These are phyloP conservation scores for Ecdyonurus torrentis DNA, from an alignment of 2,888 invertebrate species.

Conservation along the genomic window DNA sequence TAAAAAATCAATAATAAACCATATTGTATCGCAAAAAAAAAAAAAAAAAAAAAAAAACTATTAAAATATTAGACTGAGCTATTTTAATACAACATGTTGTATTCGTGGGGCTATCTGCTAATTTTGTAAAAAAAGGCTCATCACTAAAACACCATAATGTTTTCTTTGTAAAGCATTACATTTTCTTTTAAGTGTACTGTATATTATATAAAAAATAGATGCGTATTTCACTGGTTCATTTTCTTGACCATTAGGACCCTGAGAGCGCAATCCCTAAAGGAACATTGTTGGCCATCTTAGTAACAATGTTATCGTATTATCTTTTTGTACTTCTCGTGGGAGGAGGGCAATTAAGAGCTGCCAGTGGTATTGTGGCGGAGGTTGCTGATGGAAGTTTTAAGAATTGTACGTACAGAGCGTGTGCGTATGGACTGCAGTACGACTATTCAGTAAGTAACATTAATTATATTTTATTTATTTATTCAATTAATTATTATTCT, in stretches of 20 bases:
- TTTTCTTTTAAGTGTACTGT: too few species aligned
- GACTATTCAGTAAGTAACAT: conserved; percentile 62
- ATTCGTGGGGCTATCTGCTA: too few species aligned
- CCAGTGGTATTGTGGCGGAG: conserved; percentile 48
- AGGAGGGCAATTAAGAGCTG: conserved; percentile 59
- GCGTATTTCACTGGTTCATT: too few species aligned
- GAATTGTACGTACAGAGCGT: conserved; percentile 34
- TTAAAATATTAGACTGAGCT: too few species aligned
- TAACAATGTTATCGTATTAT: conserved; percentile 78
- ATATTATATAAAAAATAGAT: too few species aligned
- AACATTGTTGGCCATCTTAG: conserved; percentile 66
- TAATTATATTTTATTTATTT: too few species aligned
- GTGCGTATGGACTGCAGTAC: conserved; percentile 66
- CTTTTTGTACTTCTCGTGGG: conserved; percentile 70
- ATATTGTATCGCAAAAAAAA: too few species aligned
- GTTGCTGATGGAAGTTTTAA: conserved; percentile 33
- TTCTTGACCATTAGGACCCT: conserved; percentile 71
- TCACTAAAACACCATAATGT: not conserved
- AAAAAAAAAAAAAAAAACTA: too few species aligned
- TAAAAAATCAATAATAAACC: too few species aligned
- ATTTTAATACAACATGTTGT: too few species aligned
- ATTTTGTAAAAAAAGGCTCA: not conserved
- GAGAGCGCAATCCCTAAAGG: conserved; percentile 86
- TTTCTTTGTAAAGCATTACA: not conserved
- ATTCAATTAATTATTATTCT: too few species aligned